phyloP scores from a whole-genome alignment of 2,888 invertebrate species.

The Pandemis corylana region DNA sequence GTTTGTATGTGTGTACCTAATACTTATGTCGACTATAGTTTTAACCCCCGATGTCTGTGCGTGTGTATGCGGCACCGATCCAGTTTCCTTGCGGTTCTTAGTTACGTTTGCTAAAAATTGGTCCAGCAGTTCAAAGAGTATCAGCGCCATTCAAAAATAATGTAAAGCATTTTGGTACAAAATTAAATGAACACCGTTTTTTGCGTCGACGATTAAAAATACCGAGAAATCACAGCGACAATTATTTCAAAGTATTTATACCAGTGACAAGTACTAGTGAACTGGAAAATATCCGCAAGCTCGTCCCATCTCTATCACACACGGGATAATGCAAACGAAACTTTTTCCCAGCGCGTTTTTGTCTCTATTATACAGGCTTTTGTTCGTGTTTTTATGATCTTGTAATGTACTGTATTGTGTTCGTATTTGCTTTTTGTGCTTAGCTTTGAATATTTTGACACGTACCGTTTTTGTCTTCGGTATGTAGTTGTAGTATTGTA shows the following conservation, averaged over 20 bases:
- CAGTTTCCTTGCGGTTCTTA: too few relatives aligned
- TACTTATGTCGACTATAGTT: too few relatives aligned
- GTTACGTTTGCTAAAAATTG: too few relatives aligned
- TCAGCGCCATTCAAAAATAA: too few relatives aligned
- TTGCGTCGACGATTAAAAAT: too few relatives aligned
- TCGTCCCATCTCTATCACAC: constrained; percentile 29
- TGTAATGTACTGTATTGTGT: constrained; percentile 50
- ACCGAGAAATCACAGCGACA: neutral
- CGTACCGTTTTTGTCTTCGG: constrained; percentile 21
- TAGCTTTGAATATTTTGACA: constrained; percentile 40
- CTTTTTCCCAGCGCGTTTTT: constrained; percentile 62
- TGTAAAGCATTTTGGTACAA: too few relatives aligned
- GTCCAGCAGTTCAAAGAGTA: too few relatives aligned
- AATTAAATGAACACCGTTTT: too few relatives aligned
- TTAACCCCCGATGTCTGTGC: too few relatives aligned
- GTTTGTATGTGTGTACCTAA: too few relatives aligned
- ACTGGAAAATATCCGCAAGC: neutral
- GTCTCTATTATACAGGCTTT: constrained; percentile 67
- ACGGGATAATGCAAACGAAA: constrained; percentile 62
- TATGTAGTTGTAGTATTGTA: neutral
- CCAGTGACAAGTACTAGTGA: neutral
- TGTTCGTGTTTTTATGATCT: constrained; percentile 58
- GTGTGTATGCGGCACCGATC: too few relatives aligned
- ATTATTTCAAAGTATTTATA: too few relatives aligned
- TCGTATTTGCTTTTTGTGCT: constrained; percentile 27